phyloP scores from a whole-genome alignment of 2,113 vertebrate genomes.

The Tragelaphus imberbis region DNA sequence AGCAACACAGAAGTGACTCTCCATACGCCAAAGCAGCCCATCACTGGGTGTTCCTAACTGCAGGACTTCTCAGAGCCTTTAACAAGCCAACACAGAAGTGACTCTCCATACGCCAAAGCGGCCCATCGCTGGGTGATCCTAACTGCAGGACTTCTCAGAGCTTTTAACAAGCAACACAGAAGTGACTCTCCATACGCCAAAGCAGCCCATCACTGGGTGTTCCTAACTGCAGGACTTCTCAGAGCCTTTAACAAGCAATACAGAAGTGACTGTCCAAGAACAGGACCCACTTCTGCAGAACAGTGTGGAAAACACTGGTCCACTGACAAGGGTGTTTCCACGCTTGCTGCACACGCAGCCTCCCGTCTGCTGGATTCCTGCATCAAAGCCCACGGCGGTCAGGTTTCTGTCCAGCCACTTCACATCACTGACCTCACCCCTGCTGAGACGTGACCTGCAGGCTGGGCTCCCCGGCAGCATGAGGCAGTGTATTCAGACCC shows the following conservation, averaged over 20 bases:
- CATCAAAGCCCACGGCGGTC: neutral
- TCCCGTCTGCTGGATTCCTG: neutral
- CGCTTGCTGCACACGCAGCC: neutral
- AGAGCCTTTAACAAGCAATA: neutral
- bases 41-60: neutral
- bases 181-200: no score
- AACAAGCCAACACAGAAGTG: no score
- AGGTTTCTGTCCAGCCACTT: neutral
- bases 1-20: no score
- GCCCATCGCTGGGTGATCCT: no score
- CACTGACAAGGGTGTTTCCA: fast-evolving
- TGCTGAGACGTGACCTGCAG: neutral
- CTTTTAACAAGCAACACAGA: no score
- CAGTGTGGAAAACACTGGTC: neutral
- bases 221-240: neutral
- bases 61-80: neutral
- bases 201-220: neutral
- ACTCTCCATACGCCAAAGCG: no score
- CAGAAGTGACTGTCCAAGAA: neutral
- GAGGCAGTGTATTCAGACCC: neutral
- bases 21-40: neutral
- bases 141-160: no score
- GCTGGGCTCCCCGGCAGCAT: neutral
- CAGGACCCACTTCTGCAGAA: neutral
- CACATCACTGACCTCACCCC: neutral